Evolutionary conservation across 2,888 invertebrate genomes (phyloP).

Genomic region (Neoscelio sp.): DNA sequence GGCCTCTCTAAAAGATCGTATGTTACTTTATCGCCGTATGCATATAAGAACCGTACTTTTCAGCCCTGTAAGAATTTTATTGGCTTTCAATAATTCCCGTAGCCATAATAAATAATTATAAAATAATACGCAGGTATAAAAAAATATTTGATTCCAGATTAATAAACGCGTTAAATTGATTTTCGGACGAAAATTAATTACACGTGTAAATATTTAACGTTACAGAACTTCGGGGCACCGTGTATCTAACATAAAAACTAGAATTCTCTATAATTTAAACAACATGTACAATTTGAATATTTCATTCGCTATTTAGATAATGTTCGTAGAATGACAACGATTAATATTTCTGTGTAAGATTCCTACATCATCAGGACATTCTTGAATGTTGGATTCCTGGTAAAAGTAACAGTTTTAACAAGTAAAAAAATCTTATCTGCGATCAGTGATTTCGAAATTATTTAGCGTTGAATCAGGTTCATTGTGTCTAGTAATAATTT

Average conservation of each 20-base stretch:
- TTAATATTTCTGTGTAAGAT: constrained; percentile 64
- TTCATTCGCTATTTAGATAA: constrained; percentile 63
- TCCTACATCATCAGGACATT: constrained; percentile 52
- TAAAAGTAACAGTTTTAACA: constrained; percentile 56
- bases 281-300: constrained; percentile 45
- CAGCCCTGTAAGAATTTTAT: constrained; percentile 30
- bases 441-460: constrained; percentile 57
- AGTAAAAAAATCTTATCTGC: constrained; percentile 61
- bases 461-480: constrained; percentile 54
- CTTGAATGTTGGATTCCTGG: constrained; percentile 52
- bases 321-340: constrained; percentile 59
- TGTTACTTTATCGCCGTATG: constrained; percentile 38
- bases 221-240: neutral
- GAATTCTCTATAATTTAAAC: constrained; percentile 30
- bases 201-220: constrained; percentile 2
- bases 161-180: constrained; percentile 27
- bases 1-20: constrained; percentile 52
- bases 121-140: constrained; percentile 30
- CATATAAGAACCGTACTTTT: constrained; percentile 24
- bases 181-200: constrained; percentile 32
- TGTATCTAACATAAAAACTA: neutral
- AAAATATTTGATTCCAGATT: constrained; percentile 40
- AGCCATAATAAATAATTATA: constrained; percentile 38
- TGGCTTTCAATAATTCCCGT: constrained; percentile 27
- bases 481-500: constrained; percentile 62